Evolutionary conservation across 1,140 invertebrate species (phyloP).

Genomic region (Calycopis cecrops): DNA sequence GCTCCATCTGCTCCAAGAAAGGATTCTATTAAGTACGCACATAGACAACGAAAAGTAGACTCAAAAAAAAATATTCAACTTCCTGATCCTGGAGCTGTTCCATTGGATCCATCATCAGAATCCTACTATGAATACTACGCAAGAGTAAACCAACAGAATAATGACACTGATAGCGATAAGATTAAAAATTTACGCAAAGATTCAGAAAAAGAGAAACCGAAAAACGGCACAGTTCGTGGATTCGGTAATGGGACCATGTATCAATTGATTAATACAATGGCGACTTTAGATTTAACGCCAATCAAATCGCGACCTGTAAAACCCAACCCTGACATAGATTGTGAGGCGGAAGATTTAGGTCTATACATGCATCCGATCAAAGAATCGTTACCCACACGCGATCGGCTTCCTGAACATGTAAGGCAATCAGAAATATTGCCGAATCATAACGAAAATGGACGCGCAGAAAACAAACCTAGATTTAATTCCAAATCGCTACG

Average conservation of each 20-base stretch:
- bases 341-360: constrained; percentile 62
- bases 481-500: constrained; percentile 72
- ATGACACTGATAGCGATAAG: constrained; percentile 68
- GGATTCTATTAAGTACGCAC: constrained; percentile 71
- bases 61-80: constrained; percentile 61
- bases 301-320: constrained; percentile 54
- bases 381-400: constrained; percentile 61
- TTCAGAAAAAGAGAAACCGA: constrained; percentile 43
- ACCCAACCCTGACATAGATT: constrained; percentile 48
- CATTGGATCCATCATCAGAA: constrained; percentile 66
- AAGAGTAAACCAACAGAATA: constrained; percentile 70
- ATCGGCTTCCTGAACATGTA: constrained; percentile 60
- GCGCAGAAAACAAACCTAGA: constrained; percentile 58
- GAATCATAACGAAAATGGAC: constrained; percentile 51
- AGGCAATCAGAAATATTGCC: constrained; percentile 37
- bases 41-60: constrained; percentile 65
- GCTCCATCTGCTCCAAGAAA: constrained; percentile 59
- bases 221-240: constrained; percentile 38
- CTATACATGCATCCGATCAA: constrained; percentile 64
- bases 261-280: constrained; percentile 67
- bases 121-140: constrained; percentile 74
- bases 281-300: constrained; percentile 61
- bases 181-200: constrained; percentile 60
- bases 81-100: constrained; percentile 58
- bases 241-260: constrained; percentile 61